A percentile compares a stretch with the other conserved stretches of the same genome.
Evolutionary conservation across 2,888 invertebrate species (phyloP).

Genomic region (Drosophila histrio): DNA sequence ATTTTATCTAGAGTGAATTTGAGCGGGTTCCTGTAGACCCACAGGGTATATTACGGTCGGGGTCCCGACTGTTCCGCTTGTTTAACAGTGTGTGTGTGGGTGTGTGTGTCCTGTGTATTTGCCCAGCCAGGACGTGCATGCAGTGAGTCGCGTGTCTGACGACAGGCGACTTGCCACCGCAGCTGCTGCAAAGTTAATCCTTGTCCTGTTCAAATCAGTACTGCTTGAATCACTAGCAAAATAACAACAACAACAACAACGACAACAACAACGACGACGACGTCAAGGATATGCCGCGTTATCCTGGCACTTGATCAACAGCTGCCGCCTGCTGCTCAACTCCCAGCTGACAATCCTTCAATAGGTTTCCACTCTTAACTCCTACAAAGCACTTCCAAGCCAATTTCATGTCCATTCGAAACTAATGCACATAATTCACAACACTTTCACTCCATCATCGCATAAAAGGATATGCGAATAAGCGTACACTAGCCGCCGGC

Average conservation of each 20-base stretch:
- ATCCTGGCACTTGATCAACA: conserved; percentile 75
- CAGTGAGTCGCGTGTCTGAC: conserved; percentile 66
- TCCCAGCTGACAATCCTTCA: conserved; percentile 62
- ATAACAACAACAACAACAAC: conserved; percentile 14
- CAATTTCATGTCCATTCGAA: conserved; percentile 46
- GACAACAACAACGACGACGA: conserved; percentile 8
- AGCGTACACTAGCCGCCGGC: conserved; percentile 29
- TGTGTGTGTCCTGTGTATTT: conserved; percentile 50
- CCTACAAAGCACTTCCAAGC: conserved; percentile 10
- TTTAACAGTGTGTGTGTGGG: conserved; percentile 6
- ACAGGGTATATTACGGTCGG: too few relatives aligned
- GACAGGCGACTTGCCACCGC: conserved; percentile 40
- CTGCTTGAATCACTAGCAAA: conserved; percentile 54
- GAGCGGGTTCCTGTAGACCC: too few relatives aligned
- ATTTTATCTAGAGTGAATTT: too few relatives aligned
- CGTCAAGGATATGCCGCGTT: conserved; percentile 52
- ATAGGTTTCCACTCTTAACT: neutral
- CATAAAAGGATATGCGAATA: conserved; percentile 48
- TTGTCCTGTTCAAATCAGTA: conserved; percentile 61
- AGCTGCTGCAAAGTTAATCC: conserved; percentile 72
- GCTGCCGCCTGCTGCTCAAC: conserved; percentile 48
- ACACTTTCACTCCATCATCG: conserved; percentile 77
- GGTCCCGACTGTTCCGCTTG: too few relatives aligned
- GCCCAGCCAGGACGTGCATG: conserved; percentile 60
- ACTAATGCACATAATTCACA: conserved; percentile 72